Evolutionary conservation across 2,797 vertebrate genomes (phyloP).

Genomic region (Vipera latastei): DNA sequence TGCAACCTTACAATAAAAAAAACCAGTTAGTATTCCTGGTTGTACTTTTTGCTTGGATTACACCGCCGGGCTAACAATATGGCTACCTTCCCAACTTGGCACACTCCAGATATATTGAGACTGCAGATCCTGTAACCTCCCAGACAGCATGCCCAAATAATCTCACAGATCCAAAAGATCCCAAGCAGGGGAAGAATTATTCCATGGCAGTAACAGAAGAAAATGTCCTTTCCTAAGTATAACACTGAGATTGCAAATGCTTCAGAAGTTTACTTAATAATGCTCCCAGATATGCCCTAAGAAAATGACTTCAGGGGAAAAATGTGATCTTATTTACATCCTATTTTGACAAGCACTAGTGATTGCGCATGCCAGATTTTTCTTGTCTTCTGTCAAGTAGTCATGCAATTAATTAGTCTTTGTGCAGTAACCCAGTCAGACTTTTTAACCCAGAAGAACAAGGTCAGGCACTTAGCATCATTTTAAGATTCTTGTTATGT

Average conservation of each 20-base stretch:
- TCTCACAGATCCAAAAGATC: background rate
- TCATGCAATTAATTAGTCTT: constrained; percentile 37
- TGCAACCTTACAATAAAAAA: background rate
- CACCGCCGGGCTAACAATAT: background rate
- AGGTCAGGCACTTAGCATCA: constrained; percentile 35
- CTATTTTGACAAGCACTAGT: constrained; percentile 25
- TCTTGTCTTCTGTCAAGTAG: constrained; percentile 32
- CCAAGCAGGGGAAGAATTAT: background rate
- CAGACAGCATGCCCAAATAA: background rate
- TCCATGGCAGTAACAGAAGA: background rate
- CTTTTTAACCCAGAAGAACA: constrained; percentile 5
- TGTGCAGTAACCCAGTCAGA: constrained; percentile 35
- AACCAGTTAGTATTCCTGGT: background rate
- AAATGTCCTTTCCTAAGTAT: background rate
- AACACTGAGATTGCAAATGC: constrained; percentile 17
- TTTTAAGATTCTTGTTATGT: constrained; percentile 15
- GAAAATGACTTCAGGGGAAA: background rate
- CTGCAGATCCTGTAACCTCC: background rate
- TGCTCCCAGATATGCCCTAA: background rate
- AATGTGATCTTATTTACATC: constrained; percentile 27
- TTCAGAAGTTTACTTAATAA: constrained; percentile 24
- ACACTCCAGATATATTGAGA: background rate
- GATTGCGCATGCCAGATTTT: constrained; percentile 16
- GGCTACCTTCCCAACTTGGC: background rate
- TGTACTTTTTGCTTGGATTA: background rate